These are phyloP conservation scores for Pan troglodytes DNA, from an alignment of 2,113 vertebrate species.

Conservation along the genomic window NHGRI_mPanTro3-v2.1_pri NC_086015.1:8201501-8202000, in stretches of 20 bases:
- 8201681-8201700: not conserved
- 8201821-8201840: not conserved
- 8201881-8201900: not conserved
- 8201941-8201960: not conserved
- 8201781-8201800: conserved; percentile 19
- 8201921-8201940: not conserved
- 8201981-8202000: not conserved
- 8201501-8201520: not conserved
- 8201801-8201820: not conserved
- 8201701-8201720: not conserved
- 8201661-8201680: not conserved
- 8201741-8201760: not conserved
- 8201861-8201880: not conserved
- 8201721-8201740: not conserved
- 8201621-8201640: not conserved
- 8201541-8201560: not conserved
- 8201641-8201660: not conserved
- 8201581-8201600: not conserved
- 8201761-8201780: not conserved
- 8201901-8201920: not conserved
- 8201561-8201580: not conserved
- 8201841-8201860: not conserved
- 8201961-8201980: not conserved
- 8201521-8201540: not conserved
- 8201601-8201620: not conserved